These are phyloP conservation scores for Syritta pipiens DNA, from an alignment of 2,888 invertebrate genomes.

Conservation along the genomic window DNA sequence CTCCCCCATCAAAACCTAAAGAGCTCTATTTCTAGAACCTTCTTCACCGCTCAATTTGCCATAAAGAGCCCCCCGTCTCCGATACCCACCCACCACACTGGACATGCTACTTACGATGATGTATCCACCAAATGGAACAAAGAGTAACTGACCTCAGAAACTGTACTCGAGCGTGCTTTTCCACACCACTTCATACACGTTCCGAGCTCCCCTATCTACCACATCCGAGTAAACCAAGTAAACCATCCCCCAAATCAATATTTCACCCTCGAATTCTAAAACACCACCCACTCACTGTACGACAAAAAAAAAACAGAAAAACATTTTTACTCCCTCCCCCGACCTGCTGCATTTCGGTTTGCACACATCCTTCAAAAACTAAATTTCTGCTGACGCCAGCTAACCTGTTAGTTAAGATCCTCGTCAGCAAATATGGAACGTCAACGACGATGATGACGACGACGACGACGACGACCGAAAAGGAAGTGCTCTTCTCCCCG, in stretches of 20 bases:
- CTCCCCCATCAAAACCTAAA: no score
- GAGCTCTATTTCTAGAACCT: no score
- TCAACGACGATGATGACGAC: neutral
- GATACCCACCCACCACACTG: no score
- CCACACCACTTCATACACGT: neutral
- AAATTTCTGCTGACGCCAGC: conserved; percentile 49
- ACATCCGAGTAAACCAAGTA: neutral
- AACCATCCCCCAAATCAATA: conserved; percentile 17
- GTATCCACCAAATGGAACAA: neutral
- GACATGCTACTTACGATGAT: neutral
- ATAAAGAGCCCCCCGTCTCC: no score
- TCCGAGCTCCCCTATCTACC: neutral
- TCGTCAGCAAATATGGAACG: conserved; percentile 43
- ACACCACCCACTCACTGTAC: neutral
- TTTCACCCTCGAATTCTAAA: conserved; percentile 32
- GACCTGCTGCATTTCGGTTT: conserved; percentile 21
- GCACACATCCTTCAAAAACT: conserved; percentile 47
- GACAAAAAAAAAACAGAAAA: conserved; percentile 2
- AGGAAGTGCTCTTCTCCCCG: conserved; percentile 18
- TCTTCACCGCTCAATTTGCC: no score
- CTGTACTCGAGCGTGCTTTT: neutral
- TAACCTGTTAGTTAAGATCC: conserved; percentile 41
- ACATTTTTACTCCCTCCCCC: conserved; percentile 3
- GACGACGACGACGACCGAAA: conserved; percentile 18
- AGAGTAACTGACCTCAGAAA: conserved; percentile 24